These are phyloP conservation scores for Amphilophus citrinellus DNA, from an alignment of 2,113 vertebrate genomes.

Conservation along the genomic window DNA sequence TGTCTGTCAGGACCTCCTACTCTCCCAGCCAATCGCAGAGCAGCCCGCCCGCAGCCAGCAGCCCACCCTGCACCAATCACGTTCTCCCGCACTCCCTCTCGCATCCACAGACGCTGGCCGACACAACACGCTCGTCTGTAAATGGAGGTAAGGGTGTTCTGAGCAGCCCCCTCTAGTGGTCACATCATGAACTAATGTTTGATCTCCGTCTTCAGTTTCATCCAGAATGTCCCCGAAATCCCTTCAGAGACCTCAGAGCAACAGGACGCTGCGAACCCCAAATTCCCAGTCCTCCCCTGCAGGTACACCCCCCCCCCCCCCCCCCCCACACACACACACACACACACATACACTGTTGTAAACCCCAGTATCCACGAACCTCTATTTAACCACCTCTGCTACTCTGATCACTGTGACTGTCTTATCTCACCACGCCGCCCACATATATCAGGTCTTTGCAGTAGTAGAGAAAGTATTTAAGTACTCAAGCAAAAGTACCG, in stretches of 20 bases:
- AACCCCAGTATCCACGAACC: too few species aligned
- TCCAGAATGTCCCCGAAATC: slow-evolving; percentile 88
- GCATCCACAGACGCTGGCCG: slow-evolving; percentile 64
- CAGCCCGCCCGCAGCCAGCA: slow-evolving; percentile 62
- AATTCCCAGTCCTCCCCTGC: slow-evolving; percentile 78
- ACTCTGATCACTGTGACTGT: too few species aligned
- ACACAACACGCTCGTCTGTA: slow-evolving; percentile 52
- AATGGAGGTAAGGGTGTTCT: slow-evolving; percentile 65
- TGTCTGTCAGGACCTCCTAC: slow-evolving; percentile 62
- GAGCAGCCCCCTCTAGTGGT: background rate
- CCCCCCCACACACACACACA: accelerated
- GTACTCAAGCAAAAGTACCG: too few species aligned
- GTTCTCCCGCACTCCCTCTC: slow-evolving; percentile 65
- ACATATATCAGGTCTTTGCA: too few species aligned
- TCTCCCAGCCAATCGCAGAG: slow-evolving; percentile 82
- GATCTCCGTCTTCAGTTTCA: slow-evolving; percentile 71
- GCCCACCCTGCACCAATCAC: slow-evolving; percentile 62
- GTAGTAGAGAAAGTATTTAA: too few species aligned
- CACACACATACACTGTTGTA: background rate
- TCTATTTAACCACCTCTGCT: too few species aligned
- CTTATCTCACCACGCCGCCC: too few species aligned
- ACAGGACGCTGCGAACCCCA: slow-evolving; percentile 76
- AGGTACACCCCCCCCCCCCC: slow-evolving; percentile 23
- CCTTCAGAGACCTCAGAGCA: slow-evolving; percentile 82
- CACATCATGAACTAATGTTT: background rate